Conservation (phyloP, 1,140 invertebrate genomes). For the Subanguina moxae region DNA sequence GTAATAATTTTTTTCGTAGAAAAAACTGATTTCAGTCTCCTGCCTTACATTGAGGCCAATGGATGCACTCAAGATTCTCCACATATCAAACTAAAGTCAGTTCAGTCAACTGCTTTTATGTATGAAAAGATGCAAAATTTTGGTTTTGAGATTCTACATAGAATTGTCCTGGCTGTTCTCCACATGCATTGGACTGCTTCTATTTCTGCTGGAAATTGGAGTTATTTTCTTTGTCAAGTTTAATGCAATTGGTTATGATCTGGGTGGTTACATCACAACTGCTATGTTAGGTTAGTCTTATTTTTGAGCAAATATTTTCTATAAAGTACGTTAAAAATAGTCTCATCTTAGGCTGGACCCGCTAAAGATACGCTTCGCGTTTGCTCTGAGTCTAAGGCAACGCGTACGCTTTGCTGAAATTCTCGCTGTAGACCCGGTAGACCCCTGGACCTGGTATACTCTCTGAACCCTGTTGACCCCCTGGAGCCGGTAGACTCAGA, state of each 20-base stretch:
- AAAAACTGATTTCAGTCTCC: background rate
- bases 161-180: conserved; percentile 95
- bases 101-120: background rate
- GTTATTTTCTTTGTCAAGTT: conserved; percentile 80
- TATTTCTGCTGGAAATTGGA: conserved; percentile 89
- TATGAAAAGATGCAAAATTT: conserved; percentile 53
- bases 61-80: conserved; percentile 59
- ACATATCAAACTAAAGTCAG: conserved; percentile 54
- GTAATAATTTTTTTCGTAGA: no score
- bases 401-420: no score
- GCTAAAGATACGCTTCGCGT: no score
- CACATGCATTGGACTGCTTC: conserved; percentile 81
- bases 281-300: conserved; percentile 50
- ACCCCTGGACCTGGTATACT: no score
- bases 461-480: no score
- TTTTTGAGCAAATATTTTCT: no score
- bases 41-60: conserved; percentile 39
- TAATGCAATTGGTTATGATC: conserved; percentile 45
- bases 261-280: conserved; percentile 56
- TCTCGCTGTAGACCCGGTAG: no score
- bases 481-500: no score
- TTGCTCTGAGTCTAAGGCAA: no score
- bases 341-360: no score
- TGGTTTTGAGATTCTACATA: conserved; percentile 71
- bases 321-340: no score